Evolutionary conservation across 2,797 vertebrate species (phyloP).

Genomic region (Molossus alvarezi): DNA sequence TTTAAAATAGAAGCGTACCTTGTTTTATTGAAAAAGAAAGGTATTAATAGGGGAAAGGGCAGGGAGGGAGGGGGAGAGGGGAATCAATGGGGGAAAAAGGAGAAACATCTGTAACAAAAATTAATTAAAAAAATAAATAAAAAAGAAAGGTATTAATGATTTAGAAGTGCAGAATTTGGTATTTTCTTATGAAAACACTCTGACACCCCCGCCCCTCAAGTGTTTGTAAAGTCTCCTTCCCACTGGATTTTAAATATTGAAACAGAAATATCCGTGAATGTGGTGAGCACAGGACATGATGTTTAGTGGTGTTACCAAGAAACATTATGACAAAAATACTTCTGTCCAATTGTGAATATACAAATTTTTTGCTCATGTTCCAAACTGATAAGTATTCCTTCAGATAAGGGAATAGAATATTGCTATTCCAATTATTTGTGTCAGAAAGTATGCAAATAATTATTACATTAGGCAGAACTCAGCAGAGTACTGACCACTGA

Average conservation of each 20-base stretch:
- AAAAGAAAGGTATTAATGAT: too few relatives aligned
- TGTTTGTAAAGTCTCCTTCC: slow-evolving; percentile 32
- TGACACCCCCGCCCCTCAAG: background rate
- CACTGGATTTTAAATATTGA: background rate
- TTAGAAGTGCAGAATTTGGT: background rate
- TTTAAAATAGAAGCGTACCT: background rate
- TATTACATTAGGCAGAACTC: background rate
- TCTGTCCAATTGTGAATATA: slow-evolving; percentile 1
- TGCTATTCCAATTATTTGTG: background rate
- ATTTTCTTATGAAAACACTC: slow-evolving; percentile 30
- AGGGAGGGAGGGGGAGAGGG: too few relatives aligned
- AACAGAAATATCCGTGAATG: background rate
- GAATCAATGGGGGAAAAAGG: too few relatives aligned
- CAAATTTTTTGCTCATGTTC: background rate
- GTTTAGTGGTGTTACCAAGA: background rate
- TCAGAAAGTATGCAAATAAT: background rate
- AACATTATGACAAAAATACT: slow-evolving; percentile 31
- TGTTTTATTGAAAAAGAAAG: background rate
- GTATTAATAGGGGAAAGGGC: background rate
- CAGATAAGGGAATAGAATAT: background rate
- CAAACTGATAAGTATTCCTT: slow-evolving; percentile 34
- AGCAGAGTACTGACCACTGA: background rate
- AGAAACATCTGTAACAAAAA: too few relatives aligned
- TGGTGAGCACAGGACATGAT: background rate
- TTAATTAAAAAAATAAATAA: too few relatives aligned